Evolutionary conservation across 2,888 invertebrate species (phyloP).

Genomic region (Galerucella nymphaeae): DNA sequence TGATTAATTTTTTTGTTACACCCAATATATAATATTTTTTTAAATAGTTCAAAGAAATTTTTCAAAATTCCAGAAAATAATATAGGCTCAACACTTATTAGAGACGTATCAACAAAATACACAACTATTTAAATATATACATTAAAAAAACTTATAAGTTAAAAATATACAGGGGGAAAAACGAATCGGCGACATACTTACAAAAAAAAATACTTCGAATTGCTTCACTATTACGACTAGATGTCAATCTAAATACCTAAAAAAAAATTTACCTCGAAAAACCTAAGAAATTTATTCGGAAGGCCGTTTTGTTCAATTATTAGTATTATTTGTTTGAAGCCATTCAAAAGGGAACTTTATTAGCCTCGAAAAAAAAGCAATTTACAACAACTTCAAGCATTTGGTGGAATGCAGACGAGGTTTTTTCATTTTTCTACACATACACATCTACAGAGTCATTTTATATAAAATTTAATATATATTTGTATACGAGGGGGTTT

Average conservation of each 20-base stretch:
- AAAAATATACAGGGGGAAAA: conserved; percentile 43
- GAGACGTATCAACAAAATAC: conserved; percentile 25
- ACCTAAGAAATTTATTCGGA: conserved; percentile 19
- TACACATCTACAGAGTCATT: conserved; percentile 32
- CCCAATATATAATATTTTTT: no score
- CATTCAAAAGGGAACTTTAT: background rate
- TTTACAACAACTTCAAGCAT: conserved; percentile 39
- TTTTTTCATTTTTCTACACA: conserved; percentile 38
- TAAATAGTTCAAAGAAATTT: background rate
- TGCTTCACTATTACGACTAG: conserved; percentile 49
- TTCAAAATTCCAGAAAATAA: conserved; percentile 17
- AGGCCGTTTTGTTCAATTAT: conserved; percentile 25
- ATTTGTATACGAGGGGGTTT: no score
- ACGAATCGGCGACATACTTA: conserved; percentile 33
- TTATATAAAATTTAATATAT: conserved; percentile 14
- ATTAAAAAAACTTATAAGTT: conserved; percentile 35
- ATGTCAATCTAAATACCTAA: conserved; percentile 44
- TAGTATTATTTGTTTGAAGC: background rate
- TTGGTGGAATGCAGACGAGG: conserved; percentile 50
- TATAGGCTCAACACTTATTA: conserved; percentile 24
- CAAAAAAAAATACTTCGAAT: no score
- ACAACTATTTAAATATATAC: conserved; percentile 22
- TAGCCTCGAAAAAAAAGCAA: no score
- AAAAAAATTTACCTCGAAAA: conserved; percentile 32
- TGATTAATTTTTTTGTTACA: no score